Evolutionary conservation across 2,113 vertebrate genomes (phyloP).

Genomic region (Turdus rufiventris): DNA sequence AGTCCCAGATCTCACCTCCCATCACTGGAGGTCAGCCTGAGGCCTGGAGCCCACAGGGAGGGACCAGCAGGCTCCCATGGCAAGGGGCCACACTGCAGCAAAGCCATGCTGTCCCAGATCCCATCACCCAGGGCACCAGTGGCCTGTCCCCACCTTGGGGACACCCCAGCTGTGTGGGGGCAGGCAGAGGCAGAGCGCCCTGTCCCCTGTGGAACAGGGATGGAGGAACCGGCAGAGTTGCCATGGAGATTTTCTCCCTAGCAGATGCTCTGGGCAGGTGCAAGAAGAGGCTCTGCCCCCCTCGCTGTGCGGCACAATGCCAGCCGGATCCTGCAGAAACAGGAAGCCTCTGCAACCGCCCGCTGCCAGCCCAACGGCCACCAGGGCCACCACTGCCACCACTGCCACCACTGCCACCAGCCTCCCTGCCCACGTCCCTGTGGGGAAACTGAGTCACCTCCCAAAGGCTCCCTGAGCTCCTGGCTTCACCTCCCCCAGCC

Average conservation of each 20-base stretch:
- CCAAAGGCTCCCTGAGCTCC: background rate
- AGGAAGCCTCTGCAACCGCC: slow-evolving; percentile 4
- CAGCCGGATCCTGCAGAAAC: slow-evolving; percentile 20
- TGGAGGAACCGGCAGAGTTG: slow-evolving; percentile 38
- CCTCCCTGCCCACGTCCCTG: rapidly evolving
- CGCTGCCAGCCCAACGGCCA: background rate
- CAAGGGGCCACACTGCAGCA: background rate
- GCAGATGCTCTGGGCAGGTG: slow-evolving; percentile 66
- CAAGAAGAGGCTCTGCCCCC: slow-evolving; percentile 64
- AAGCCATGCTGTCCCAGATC: background rate
- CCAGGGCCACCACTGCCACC: background rate
- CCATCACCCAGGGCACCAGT: background rate
- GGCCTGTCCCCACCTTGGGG: background rate
- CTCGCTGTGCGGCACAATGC: slow-evolving; percentile 49
- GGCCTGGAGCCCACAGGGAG: background rate
- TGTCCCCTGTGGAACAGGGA: slow-evolving; percentile 15
- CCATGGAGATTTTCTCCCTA: slow-evolving; percentile 62
- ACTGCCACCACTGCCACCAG: background rate
- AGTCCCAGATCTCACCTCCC: background rate
- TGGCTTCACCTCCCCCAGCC: background rate
- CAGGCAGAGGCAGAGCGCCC: slow-evolving; percentile 16
- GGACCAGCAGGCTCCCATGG: background rate
- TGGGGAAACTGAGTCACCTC: slow-evolving; percentile 1
- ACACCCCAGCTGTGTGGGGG: background rate
- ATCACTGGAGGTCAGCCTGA: rapidly evolving